phyloP scores from a whole-genome alignment of 2,888 invertebrate species.

The Proisotoma minuta region DNA sequence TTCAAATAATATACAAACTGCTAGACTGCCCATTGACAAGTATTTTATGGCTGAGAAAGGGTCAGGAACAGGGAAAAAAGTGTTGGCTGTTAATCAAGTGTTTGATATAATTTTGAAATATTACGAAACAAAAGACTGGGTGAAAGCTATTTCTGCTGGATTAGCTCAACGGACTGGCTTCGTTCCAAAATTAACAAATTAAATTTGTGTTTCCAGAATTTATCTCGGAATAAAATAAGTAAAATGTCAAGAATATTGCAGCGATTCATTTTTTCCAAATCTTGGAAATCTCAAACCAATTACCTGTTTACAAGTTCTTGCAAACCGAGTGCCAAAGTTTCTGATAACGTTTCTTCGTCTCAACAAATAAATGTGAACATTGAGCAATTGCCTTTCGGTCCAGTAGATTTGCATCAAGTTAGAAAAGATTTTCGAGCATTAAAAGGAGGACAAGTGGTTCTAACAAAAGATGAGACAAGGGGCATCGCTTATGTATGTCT shows the following conservation, averaged over 20 bases:
- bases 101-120: slow-evolving; percentile 50
- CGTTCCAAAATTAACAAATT: slow-evolving; percentile 25
- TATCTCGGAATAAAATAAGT: background rate
- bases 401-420: slow-evolving; percentile 34
- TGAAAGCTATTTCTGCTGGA: slow-evolving; percentile 47
- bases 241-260: background rate
- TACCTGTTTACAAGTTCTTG: no score
- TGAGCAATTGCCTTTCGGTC: no score
- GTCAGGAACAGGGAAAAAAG: slow-evolving; percentile 43
- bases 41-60: slow-evolving; percentile 46
- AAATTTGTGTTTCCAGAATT: no score
- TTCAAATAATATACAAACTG: slow-evolving; percentile 38
- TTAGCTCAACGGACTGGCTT: slow-evolving; percentile 50
- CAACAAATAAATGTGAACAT: no score
- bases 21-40: slow-evolving; percentile 49
- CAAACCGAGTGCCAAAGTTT: no score
- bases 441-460: slow-evolving; percentile 49
- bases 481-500: slow-evolving; percentile 54
- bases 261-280: no score
- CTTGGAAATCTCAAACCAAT: no score
- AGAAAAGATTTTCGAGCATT: slow-evolving; percentile 35
- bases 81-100: slow-evolving; percentile 50
- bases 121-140: slow-evolving; percentile 49
- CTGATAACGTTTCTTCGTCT: no score
- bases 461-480: slow-evolving; percentile 50